These are phyloP conservation scores for Mycalesis mineus DNA, from an alignment of 2,888 invertebrate species.

Conservation along the genomic window DNA sequence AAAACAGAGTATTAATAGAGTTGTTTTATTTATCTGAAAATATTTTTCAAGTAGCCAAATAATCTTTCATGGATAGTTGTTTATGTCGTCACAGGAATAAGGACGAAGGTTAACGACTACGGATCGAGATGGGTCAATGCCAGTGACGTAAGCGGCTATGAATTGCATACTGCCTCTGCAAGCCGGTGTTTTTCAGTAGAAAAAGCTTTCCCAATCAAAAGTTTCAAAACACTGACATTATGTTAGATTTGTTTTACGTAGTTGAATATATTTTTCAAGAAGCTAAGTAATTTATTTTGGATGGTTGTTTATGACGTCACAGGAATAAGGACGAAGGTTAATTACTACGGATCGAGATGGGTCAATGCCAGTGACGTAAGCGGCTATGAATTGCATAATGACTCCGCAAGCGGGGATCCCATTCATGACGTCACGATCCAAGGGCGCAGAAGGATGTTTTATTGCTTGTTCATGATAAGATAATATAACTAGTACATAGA, in stretches of 20 bases:
- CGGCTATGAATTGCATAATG: background rate
- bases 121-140: constrained; percentile 5
- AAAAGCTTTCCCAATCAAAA: too few species aligned
- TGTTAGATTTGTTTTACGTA: too few species aligned
- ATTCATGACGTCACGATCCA: background rate
- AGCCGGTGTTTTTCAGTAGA: too few species aligned
- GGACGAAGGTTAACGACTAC: constrained; percentile 10
- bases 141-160: constrained; percentile 11
- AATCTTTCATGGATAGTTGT: background rate
- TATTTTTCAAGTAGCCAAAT: background rate
- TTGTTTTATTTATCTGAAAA: too few species aligned
- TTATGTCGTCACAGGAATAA: constrained; percentile 2
- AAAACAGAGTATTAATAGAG: too few species aligned
- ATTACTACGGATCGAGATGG: constrained; percentile 1
- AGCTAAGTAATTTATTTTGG: background rate
- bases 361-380: constrained; percentile 15
- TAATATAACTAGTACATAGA: too few species aligned
- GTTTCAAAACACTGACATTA: too few species aligned
- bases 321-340: constrained; percentile 5
- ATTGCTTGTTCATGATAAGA: background rate
- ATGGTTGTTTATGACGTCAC: constrained; percentile 6
- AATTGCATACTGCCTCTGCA: background rate
- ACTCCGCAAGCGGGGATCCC: background rate
- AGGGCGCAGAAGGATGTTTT: background rate
- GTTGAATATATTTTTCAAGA: too few species aligned